phyloP scores from a whole-genome alignment of 64 coral and sea anemone genomes.

The Porites lutea region DNA sequence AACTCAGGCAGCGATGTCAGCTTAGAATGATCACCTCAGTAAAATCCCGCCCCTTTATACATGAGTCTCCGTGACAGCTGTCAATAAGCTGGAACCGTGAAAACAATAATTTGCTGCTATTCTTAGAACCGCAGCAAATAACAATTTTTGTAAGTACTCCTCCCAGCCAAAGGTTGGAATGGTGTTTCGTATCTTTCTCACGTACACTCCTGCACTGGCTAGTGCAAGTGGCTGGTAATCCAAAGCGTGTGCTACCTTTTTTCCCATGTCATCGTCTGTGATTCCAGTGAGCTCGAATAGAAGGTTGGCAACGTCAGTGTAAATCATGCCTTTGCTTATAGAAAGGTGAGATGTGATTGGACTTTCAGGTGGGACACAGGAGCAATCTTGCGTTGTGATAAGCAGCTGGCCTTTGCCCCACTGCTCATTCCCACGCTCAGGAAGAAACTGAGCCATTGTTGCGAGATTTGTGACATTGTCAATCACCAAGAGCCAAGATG shows the following conservation, averaged over 20 bases:
- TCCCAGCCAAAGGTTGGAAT: conserved; percentile 25
- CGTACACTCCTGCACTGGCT: conserved; percentile 46
- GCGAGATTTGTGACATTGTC: conserved; percentile 30
- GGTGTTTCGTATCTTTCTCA: conserved; percentile 10
- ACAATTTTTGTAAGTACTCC: conserved; percentile 44
- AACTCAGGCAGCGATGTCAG: too few species aligned
- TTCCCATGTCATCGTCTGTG: background rate
- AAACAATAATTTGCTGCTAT: too few species aligned
- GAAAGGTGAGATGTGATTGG: conserved; percentile 11
- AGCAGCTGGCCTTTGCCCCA: conserved; percentile 57
- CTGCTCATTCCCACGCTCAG: background rate
- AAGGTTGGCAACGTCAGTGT: background rate
- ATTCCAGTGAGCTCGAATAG: conserved; percentile 34
- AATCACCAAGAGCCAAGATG: conserved; percentile 21
- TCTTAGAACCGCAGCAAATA: too few species aligned
- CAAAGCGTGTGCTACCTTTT: conserved; percentile 32
- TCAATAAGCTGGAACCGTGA: too few species aligned
- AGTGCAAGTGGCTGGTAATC: conserved; percentile 67
- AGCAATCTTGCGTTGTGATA: conserved; percentile 58
- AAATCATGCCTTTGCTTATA: conserved; percentile 21
- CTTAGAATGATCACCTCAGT: too few species aligned
- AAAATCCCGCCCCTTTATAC: too few species aligned
- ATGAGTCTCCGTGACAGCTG: too few species aligned
- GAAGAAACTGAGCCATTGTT: background rate
- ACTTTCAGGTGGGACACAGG: conserved; percentile 12